Percentiles rank a stretch among this genome's conserved stretches.
Evolutionary conservation across 2,113 vertebrate genomes (phyloP).

Genomic region (Phalacrocorax carbo): DNA sequence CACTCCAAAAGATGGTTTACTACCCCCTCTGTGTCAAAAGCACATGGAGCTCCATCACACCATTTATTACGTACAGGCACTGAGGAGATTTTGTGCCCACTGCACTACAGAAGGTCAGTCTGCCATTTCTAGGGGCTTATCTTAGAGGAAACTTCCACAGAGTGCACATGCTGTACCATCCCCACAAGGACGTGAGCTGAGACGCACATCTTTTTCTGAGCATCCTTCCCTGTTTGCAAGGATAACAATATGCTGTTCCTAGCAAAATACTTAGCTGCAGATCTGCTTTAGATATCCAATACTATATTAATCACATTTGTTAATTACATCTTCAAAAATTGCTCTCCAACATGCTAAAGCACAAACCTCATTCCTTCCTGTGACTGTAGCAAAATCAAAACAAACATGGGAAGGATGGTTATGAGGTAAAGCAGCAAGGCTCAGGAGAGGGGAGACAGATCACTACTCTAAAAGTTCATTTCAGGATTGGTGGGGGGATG

Average conservation of each 20-base stretch:
- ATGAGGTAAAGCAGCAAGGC: not conserved
- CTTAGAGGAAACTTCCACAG: not conserved
- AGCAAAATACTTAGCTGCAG: not conserved
- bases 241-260: not conserved
- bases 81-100: not conserved
- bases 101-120: not conserved
- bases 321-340: not conserved
- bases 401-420: not conserved
- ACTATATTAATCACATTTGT: not conserved
- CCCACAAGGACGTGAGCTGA: not conserved
- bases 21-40: not conserved
- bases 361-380: not conserved
- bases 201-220: not conserved
- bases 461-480: not conserved
- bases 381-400: not conserved
- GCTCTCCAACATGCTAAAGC: not conserved
- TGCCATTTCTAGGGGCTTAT: not conserved
- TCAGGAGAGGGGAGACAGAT: not conserved
- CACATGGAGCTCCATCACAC: not conserved
- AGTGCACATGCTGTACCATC: not conserved
- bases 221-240: not conserved
- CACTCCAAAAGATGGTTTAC: conserved; percentile 26
- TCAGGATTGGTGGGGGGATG: not conserved
- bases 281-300: not conserved
- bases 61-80: not conserved